These are phyloP conservation scores for Branchinecta lynchi DNA, from an alignment of 1,140 invertebrate genomes.

Conservation along the genomic window DNA sequence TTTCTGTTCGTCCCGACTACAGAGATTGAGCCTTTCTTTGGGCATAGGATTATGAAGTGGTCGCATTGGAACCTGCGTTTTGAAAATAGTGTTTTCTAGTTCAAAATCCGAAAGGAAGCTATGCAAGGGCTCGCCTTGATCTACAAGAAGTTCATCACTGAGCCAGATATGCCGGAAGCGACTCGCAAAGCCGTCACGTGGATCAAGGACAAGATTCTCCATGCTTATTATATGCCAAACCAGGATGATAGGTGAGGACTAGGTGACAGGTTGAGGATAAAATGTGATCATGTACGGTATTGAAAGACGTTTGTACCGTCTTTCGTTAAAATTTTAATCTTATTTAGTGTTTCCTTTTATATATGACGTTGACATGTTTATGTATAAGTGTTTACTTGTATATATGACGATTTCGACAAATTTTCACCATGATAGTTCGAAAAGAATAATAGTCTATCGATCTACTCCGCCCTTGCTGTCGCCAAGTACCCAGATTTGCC, in stretches of 20 bases:
- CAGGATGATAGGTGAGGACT: slow-evolving; percentile 44
- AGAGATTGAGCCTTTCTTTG: slow-evolving; percentile 12
- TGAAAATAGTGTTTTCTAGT: slow-evolving; percentile 35
- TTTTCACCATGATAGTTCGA: too few species aligned
- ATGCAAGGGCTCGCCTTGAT: slow-evolving; percentile 82
- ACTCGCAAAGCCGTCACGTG: slow-evolving; percentile 80
- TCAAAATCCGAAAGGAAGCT: slow-evolving; percentile 90
- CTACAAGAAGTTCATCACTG: slow-evolving; percentile 76
- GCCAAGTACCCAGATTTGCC: too few species aligned
- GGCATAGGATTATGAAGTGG: too few species aligned
- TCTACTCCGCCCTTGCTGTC: too few species aligned
- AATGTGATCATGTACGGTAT: too few species aligned
- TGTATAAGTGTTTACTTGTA: too few species aligned
- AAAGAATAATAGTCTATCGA: slow-evolving; percentile 21
- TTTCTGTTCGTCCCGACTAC: slow-evolving; percentile 1
- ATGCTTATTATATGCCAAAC: slow-evolving; percentile 70
- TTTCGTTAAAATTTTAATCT: too few species aligned
- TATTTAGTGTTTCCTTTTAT: too few species aligned
- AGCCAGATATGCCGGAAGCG: slow-evolving; percentile 60
- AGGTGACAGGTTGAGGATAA: too few species aligned
- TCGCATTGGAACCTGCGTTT: neutral
- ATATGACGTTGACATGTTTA: too few species aligned
- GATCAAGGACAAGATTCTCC: slow-evolving; percentile 95
- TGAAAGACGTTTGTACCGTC: too few species aligned
- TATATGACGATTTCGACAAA: too few species aligned